A percentile compares a stretch with the other conserved stretches of the same genome.
Conservation (phyloP, 2,113 vertebrate genomes). For the Bos taurus region ARS-UCD2.0 NC_037357.1:44007501-44008000, state of each 20-base stretch:
- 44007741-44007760: neutral
- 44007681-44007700: neutral
- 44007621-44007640: neutral
- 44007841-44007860: neutral
- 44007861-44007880: neutral
- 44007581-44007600: neutral
- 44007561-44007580: neutral
- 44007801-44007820: neutral
- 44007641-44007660: neutral
- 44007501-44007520: neutral
- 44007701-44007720: neutral
- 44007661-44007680: neutral
- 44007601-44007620: neutral
- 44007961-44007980: neutral
- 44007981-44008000: neutral
- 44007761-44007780: neutral
- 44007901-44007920: neutral
- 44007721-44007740: neutral
- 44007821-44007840: neutral
- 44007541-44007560: neutral
- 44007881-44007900: neutral
- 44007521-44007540: neutral
- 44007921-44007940: neutral
- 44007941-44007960: neutral
- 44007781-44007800: neutral